Evolutionary conservation across 2,797 vertebrate species (phyloP), one percentile per base, ranked within the genome.

Genomic region (Enteromius fasciolatus): DNA sequence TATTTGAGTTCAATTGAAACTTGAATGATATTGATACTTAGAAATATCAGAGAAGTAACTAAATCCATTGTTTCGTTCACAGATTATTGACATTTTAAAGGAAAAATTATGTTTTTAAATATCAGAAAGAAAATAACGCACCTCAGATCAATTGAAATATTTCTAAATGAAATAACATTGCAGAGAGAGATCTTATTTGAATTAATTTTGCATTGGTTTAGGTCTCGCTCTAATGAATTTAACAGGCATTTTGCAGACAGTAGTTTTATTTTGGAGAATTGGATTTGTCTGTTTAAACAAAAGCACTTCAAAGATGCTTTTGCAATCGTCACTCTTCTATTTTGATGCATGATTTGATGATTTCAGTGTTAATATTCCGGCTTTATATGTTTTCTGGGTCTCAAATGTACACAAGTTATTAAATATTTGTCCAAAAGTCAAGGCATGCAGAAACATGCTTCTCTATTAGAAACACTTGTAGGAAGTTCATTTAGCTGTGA

Each of bases 231-330:
- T 72, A 20, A 50, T 50, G 4, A 31, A 31, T 46, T 44, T 66
- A 39, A 68, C n/a, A 52, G 20, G 10, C 25, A 52, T 78, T 78
- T 33, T 17, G 41, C 25, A 33, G 39, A 64, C 17, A 48, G 8
- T 48, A 36, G 44, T 54, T 23, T 28, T 67, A 39, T 63, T 63
- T 6, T 2, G 28, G 20, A 52, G 4, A 66, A 39, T n/a, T 67
- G 33, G 64, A 67, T 67, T 67, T 39, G 18, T 67, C 63, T 28
- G 9, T 39, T 67, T 67, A 20, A 67, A 39, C 63, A 66, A 12
- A 67, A 67, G 1, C 33, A n/a, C 11, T 39, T 67, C 18, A 39
- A 39, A 20, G 17, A 36, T 66, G 8, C 20, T 3, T 67, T 39
- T 36, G 3, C 31, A 39, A 9, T 67, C 17, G 2, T n/a, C 28